Evolutionary conservation across 1,140 invertebrate species (phyloP), one percentile per base, ranked within the genome.

Genomic region (Proales similis): DNA sequence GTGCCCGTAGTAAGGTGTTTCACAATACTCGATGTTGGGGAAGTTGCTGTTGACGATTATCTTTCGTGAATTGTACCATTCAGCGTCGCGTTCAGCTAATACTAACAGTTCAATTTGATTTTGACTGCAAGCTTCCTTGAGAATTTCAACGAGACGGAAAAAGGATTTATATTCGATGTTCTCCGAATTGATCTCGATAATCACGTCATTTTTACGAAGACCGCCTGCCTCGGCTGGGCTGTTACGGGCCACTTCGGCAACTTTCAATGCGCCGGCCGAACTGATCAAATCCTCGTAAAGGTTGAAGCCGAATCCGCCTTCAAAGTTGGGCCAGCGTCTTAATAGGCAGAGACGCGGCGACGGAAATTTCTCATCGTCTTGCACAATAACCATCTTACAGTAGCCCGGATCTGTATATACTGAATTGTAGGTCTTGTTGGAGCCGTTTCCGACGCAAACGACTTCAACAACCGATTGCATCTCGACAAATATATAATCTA

Each of bases 381-480:
- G 51, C 51, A 57, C 51, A 57, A 57, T 57, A 7, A 57, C 51
- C 51, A 57, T 57, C 20, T 57, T 57, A 39, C 51, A 57, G 9
- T 42, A 29, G 27, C 51, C 36, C 2, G 51, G 51, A 57, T 57
- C 51, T 7, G 6, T 57, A 24, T 57, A 57, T 2, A 57, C 51
- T 24, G 51, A 57, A 14, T 57, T 57, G 38, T 26, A 57, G 39
- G 51, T 42, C 29, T 30, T 39, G 51, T 57, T 57, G 51, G 51
- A 57, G 51, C 51, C 51, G 51, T 57, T 53, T 39, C 48, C 48
- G 42, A 53, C 48, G 42, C 48, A 57, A 57, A 57, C 51, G 51
- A 57, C 51, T 57, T 57, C 51, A 57, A 57, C 51, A 19, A 42
- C 45, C n/a, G 51, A 57, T 57, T 57, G 51, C 51, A 57, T 57